phyloP scores from a whole-genome alignment of 92 coral and sea anemone genomes.

The Diadumene lineata region DNA sequence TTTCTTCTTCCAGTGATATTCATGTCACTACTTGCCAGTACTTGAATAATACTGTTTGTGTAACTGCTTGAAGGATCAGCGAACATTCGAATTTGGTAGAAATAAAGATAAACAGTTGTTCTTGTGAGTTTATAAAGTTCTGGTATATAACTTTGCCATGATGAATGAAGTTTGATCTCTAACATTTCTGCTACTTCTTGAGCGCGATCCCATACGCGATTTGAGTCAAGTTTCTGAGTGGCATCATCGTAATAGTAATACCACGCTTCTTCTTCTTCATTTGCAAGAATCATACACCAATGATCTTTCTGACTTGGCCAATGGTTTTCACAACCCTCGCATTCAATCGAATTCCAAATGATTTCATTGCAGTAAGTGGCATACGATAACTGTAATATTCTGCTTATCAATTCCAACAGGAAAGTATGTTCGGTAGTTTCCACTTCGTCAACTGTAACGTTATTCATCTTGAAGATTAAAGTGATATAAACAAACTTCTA shows the following conservation, averaged over 20 bases:
- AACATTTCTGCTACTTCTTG: not conserved
- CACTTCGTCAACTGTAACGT: too few relatives aligned
- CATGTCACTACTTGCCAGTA: too few relatives aligned
- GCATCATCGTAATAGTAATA: conserved; percentile 2
- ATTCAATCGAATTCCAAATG: not conserved
- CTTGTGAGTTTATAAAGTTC: conserved; percentile 1
- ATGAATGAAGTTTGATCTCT: not conserved
- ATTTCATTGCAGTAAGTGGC: conserved; percentile 3
- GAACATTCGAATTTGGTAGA: not conserved
- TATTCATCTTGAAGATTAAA: too few relatives aligned
- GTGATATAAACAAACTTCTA: too few relatives aligned
- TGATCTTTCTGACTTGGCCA: conserved; percentile 17
- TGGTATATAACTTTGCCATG: not conserved
- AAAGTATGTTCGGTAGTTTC: too few relatives aligned
- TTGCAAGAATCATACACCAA: not conserved
- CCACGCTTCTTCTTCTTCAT: conserved; percentile 10
- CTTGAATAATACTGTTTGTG: too few relatives aligned
- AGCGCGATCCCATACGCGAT: not conserved
- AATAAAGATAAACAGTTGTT: not conserved
- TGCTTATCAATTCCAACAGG: too few relatives aligned
- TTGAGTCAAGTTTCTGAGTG: not conserved
- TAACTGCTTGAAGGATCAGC: too few relatives aligned
- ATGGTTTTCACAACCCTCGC: not conserved
- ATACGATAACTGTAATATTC: not conserved
- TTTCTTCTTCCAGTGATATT: too few relatives aligned